Percentiles rank a stretch among this genome's conserved stretches.
Evolutionary conservation across 2,797 vertebrate species (phyloP).

Genomic region (Sebastiscus albofasciatus): DNA sequence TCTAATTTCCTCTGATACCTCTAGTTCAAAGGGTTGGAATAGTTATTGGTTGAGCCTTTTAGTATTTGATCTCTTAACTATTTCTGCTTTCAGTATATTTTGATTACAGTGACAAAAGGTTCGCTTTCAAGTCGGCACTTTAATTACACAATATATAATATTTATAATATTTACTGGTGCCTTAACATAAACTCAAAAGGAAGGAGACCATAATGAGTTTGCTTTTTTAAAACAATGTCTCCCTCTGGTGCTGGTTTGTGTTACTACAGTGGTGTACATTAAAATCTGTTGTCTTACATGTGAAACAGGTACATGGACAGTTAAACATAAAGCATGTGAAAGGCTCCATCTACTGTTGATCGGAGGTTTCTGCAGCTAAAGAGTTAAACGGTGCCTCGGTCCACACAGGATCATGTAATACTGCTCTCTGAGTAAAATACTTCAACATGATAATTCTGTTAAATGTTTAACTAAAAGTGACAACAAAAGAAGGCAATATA

Average conservation of each 20-base stretch:
- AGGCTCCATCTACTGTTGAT: conserved; percentile 58
- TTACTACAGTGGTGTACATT: conserved; percentile 5
- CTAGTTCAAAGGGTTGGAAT: background rate
- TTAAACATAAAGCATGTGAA: background rate
- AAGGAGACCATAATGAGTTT: no score
- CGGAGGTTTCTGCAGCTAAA: conserved; percentile 11
- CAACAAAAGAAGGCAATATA: conserved; percentile 23
- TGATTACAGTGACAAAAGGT: background rate
- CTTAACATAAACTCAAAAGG: background rate
- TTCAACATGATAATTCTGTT: no score
- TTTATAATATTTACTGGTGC: background rate
- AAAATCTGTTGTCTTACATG: background rate
- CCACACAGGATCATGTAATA: background rate
- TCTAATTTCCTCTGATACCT: background rate
- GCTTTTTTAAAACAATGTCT: conserved; percentile 13
- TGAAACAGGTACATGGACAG: background rate
- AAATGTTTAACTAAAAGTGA: conserved; percentile 14
- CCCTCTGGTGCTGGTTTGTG: conserved; percentile 58
- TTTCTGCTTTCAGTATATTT: background rate
- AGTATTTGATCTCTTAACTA: background rate
- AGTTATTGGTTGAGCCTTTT: background rate
- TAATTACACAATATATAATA: background rate
- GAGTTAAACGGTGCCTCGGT: background rate
- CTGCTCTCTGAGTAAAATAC: background rate
- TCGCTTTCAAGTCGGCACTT: background rate